Evolutionary conservation across 1,140 invertebrate genomes (phyloP).

Genomic region (Drosophila persimilis): DNA sequence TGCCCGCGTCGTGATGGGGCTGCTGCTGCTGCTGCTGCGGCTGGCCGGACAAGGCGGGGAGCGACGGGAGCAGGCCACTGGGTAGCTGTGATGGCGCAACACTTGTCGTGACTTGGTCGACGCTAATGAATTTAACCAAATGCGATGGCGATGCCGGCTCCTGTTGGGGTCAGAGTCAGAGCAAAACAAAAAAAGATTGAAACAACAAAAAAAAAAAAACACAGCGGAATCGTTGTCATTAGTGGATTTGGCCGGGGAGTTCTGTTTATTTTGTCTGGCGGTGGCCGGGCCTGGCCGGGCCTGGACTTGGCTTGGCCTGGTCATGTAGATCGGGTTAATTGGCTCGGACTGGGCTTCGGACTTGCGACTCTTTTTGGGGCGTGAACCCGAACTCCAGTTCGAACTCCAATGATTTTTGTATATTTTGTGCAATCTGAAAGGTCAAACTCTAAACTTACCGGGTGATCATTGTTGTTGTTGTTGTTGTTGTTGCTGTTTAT

Average conservation of each 20-base stretch:
- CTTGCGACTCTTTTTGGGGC: slow-evolving; percentile 39
- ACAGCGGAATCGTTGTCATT: slow-evolving; percentile 61
- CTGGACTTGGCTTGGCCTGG: slow-evolving; percentile 10
- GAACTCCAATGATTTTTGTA: slow-evolving; percentile 45
- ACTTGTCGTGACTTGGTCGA: slow-evolving; percentile 83
- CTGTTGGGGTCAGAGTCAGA: slow-evolving; percentile 58
- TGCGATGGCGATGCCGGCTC: slow-evolving; percentile 51
- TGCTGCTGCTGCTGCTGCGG: slow-evolving; percentile 37
- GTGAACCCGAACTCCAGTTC: slow-evolving; percentile 44
- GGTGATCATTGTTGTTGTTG: slow-evolving; percentile 62
- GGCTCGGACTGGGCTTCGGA: slow-evolving; percentile 43
- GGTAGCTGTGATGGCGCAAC: slow-evolving; percentile 82
- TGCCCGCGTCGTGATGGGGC: slow-evolving; percentile 84
- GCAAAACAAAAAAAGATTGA: slow-evolving; percentile 19
- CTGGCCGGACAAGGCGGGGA: slow-evolving; percentile 84
- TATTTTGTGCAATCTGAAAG: slow-evolving; percentile 67
- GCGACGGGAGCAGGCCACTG: slow-evolving; percentile 58
- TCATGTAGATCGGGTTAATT: slow-evolving; percentile 78
- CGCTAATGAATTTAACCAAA: slow-evolving; percentile 82
- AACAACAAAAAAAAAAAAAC: not conserved
- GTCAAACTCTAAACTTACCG: slow-evolving; percentile 67
- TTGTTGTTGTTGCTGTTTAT: slow-evolving; percentile 35
- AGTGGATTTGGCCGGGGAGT: slow-evolving; percentile 49
- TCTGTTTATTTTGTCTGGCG: slow-evolving; percentile 41
- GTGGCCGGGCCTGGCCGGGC: not conserved